phyloP scores from a whole-genome alignment of 2,797 vertebrate genomes.

The Sebastes steindachneri region DNA sequence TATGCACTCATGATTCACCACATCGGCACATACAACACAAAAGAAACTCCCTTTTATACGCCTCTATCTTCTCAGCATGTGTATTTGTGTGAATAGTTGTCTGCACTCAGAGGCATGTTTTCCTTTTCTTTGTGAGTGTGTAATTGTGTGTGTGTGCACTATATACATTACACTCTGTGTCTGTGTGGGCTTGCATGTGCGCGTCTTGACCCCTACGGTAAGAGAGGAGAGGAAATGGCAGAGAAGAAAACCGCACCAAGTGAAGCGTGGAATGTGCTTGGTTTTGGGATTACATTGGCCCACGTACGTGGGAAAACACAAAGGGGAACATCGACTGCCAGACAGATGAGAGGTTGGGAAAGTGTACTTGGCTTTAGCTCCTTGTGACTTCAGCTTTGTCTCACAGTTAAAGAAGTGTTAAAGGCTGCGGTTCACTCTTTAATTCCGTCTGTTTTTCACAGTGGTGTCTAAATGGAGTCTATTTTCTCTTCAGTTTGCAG shows the following conservation, averaged over 20 bases:
- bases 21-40: slow-evolving; percentile 38
- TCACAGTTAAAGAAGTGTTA: slow-evolving; percentile 32
- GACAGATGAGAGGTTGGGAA: slow-evolving; percentile 55
- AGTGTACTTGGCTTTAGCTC: slow-evolving; percentile 40
- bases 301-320: slow-evolving; percentile 54
- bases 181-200: slow-evolving; percentile 29
- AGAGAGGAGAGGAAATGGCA: slow-evolving; percentile 36
- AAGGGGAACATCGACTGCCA: slow-evolving; percentile 53
- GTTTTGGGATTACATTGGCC: slow-evolving; percentile 60
- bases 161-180: background rate
- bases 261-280: slow-evolving; percentile 63
- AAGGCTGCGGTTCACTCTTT: slow-evolving; percentile 23
- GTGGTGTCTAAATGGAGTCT: slow-evolving; percentile 15
- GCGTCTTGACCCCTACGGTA: slow-evolving; percentile 50
- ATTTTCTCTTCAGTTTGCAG: slow-evolving; percentile 12
- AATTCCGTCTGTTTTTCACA: slow-evolving; percentile 37
- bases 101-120: slow-evolving; percentile 23
- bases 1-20: slow-evolving; percentile 43
- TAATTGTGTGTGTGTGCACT: slow-evolving; percentile 10
- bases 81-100: slow-evolving; percentile 60
- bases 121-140: slow-evolving; percentile 17
- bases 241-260: slow-evolving; percentile 46
- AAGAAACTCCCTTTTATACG: slow-evolving; percentile 29
- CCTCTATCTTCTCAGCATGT: slow-evolving; percentile 43
- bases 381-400: slow-evolving; percentile 32